These are phyloP conservation scores for Spilarctia lutea DNA, from an alignment of 2,888 invertebrate species.

Conservation along the genomic window DNA sequence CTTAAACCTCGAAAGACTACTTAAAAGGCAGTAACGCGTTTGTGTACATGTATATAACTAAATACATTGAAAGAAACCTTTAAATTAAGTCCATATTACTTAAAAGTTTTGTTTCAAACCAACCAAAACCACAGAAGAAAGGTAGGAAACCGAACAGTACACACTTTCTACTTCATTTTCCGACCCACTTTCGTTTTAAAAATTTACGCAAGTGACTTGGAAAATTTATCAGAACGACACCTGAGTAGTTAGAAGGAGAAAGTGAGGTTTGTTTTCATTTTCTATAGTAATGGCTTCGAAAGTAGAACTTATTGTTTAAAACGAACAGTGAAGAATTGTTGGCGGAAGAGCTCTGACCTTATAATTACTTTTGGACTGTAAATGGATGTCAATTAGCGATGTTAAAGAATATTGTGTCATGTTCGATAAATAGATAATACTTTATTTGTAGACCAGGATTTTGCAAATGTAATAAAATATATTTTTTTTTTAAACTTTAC, in stretches of 20 bases:
- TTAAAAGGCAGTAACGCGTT: too few species aligned
- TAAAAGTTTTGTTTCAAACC: background rate
- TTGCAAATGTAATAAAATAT: too few species aligned
- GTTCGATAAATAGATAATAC: too few species aligned
- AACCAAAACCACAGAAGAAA: constrained; percentile 15
- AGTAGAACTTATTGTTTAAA: constrained; percentile 39
- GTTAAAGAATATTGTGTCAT: background rate
- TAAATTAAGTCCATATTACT: background rate
- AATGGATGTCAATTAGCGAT: background rate
- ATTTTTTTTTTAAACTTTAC: too few species aligned
- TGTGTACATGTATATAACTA: too few species aligned
- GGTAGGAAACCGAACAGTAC: constrained; percentile 3
- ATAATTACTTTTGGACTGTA: background rate
- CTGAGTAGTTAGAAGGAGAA: constrained; percentile 28
- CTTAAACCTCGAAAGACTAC: too few species aligned
- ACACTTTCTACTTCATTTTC: constrained; percentile 22
- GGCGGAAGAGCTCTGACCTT: background rate
- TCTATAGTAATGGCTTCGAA: constrained; percentile 38
- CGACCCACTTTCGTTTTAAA: constrained; percentile 19
- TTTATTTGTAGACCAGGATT: too few species aligned
- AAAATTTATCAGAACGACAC: constrained; percentile 17
- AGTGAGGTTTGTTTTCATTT: constrained; percentile 44
- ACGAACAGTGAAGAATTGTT: constrained; percentile 5
- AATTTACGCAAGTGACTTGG: constrained; percentile 14
- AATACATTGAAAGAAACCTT: too few species aligned